Evolutionary conservation across 2,113 vertebrate species (phyloP).

Genomic region (Otis tarda): DNA sequence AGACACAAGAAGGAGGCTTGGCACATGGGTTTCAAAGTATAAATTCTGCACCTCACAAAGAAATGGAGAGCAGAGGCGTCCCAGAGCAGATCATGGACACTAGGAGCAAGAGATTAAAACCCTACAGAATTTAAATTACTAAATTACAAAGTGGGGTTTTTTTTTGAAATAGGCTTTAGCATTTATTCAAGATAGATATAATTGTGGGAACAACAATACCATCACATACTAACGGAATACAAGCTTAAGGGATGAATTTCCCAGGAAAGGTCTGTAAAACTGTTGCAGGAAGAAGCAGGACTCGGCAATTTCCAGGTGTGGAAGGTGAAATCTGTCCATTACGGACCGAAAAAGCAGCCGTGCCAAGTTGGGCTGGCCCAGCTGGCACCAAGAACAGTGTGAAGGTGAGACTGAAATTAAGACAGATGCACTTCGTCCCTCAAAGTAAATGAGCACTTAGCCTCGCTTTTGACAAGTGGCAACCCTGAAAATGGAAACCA

Average conservation of each 20-base stretch:
- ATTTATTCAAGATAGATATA: not conserved
- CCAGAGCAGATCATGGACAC: not conserved
- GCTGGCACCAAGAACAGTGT: not conserved
- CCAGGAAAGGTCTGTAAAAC: not conserved
- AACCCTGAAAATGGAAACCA: slow-evolving; percentile 2
- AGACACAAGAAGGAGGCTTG: not conserved
- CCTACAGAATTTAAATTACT: not conserved
- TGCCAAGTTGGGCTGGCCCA: not conserved
- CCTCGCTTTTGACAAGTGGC: not conserved
- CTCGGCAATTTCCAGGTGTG: not conserved
- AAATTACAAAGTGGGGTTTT: not conserved
- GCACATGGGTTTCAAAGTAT: not conserved
- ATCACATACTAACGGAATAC: not conserved
- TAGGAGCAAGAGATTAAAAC: not conserved
- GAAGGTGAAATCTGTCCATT: not conserved
- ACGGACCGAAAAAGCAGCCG: not conserved
- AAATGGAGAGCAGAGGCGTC: not conserved
- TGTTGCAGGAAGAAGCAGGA: not conserved
- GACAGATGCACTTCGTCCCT: not conserved
- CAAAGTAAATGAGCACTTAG: slow-evolving; percentile 7
- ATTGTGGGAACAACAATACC: not conserved
- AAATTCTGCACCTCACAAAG: not conserved
- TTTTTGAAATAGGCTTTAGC: not conserved
- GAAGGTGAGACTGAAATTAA: not conserved
- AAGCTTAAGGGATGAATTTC: not conserved